Conservation (phyloP, 2,797 vertebrate species). For the Glyptemys insculpta region DNA sequence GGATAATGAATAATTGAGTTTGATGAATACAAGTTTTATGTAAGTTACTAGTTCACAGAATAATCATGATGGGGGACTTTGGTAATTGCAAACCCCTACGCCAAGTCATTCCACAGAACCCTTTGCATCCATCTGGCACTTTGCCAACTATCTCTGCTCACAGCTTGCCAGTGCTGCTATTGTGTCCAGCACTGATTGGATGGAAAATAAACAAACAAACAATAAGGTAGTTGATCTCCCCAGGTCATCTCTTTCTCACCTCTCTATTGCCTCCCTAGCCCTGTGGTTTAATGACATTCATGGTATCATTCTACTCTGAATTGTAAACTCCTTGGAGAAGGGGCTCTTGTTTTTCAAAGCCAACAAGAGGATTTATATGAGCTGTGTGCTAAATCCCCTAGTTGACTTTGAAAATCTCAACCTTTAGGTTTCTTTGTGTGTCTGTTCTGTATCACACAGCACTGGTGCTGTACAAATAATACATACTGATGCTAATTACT, state of each 20-base stretch:
- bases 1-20: background rate
- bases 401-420: background rate
- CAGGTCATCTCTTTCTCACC: background rate
- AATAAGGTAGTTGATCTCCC: background rate
- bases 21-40: background rate
- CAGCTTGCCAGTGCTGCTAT: background rate
- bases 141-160: background rate
- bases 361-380: background rate
- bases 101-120: background rate
- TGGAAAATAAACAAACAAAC: background rate
- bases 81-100: background rate
- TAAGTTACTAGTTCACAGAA: background rate
- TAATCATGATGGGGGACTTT: background rate
- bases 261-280: background rate
- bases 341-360: background rate
- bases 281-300: background rate
- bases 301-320: background rate
- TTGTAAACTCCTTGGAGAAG: background rate
- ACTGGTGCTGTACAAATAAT: no score
- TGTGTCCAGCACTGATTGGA: background rate
- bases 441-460: background rate
- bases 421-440: background rate
- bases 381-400: background rate
- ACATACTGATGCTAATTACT: background rate
- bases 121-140: background rate